Base-by-base conservation (phyloP, 2,888 invertebrate genomes). In the Nasonia oneida region DNA sequence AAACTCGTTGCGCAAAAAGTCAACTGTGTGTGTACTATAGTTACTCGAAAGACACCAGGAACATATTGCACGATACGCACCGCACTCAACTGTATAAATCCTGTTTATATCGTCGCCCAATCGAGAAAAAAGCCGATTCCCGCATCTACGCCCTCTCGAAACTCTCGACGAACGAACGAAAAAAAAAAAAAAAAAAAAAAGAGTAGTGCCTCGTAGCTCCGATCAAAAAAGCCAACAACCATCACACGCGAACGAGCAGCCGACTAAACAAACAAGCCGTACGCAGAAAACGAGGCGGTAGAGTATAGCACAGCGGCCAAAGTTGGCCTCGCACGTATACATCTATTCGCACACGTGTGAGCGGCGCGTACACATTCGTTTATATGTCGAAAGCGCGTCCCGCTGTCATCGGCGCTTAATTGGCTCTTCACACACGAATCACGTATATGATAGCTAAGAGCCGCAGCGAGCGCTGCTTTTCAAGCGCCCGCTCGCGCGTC, bases 351-450 rank as follows among this genome's bases (percentile, higher is more conserved):
- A 18, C 12, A 12, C 42, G 23, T n/a, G 29, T 39, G 18, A 42
- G 33, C 12, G 47, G 47, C 12, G 3, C 6, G n/a, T 61, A 3
- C 29, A 37, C n/a, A 23, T 29, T 23, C 42, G 70, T 71, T 23
- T 42, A 42, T 42, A n/a, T 10, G 50, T 70, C 57, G 67, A 50
- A 47, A 33, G 70, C 18, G n/a, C 73, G 42, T 73, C 18, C 6
- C 74, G 50, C 23, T 67, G 71, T 71, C 76, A 82, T 81, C 78
- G 71, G 81, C 47, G 47, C 50, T 83, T 87, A 87, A 87, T 87
- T 83, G 75, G 74, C 87, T 77, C 83, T 85, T 85, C 85, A 74
- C 74, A 85, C 74, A 75, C 85, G 77, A 74, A 87, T 87, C 87
- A 85, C 87, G 87, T 83, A 82, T 83, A 82, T 67, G 70, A 64